Percentiles rank a stretch among this genome's conserved stretches.
Conservation (phyloP, 1,140 invertebrate genomes). For the Drosophila ohnishii region DNA sequence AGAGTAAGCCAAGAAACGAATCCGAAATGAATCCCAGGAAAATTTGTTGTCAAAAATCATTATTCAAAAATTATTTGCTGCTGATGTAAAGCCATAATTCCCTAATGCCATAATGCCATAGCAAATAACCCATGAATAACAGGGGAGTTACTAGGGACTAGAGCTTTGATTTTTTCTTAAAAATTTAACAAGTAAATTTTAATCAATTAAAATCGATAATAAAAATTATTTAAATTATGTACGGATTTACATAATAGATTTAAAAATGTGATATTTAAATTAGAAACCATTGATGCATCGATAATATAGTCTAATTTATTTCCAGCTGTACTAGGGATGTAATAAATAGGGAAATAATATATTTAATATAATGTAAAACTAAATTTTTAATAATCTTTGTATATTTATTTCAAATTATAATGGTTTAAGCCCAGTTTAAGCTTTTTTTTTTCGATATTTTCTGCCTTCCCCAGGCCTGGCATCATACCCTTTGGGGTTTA, state of each 20-base stretch:
- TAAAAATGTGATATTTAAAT: too few relatives aligned
- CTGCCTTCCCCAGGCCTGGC: background rate
- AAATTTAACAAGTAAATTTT: too few relatives aligned
- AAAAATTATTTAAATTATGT: too few relatives aligned
- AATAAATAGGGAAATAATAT: too few relatives aligned
- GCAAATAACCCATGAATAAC: conserved; percentile 6
- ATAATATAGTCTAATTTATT: too few relatives aligned
- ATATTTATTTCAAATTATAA: background rate
- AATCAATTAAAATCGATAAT: too few relatives aligned
- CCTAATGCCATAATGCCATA: conserved; percentile 2
- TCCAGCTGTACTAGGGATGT: fast-evolving
- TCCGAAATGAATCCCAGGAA: background rate
- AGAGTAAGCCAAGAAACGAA: conserved; percentile 89
- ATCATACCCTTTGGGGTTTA: background rate
- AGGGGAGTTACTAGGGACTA: too few relatives aligned
- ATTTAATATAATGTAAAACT: background rate
- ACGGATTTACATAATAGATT: too few relatives aligned
- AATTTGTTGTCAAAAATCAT: conserved; percentile 6
- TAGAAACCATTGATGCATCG: too few relatives aligned
- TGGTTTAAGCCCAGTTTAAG: too few relatives aligned
- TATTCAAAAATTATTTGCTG: conserved; percentile 6
- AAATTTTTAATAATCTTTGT: background rate
- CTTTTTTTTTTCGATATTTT: background rate
- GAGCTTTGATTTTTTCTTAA: too few relatives aligned
- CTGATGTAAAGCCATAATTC: background rate